These are phyloP conservation scores for Hycleus cichorii DNA, from an alignment of 1,140 invertebrate genomes.

Conservation along the genomic window DNA sequence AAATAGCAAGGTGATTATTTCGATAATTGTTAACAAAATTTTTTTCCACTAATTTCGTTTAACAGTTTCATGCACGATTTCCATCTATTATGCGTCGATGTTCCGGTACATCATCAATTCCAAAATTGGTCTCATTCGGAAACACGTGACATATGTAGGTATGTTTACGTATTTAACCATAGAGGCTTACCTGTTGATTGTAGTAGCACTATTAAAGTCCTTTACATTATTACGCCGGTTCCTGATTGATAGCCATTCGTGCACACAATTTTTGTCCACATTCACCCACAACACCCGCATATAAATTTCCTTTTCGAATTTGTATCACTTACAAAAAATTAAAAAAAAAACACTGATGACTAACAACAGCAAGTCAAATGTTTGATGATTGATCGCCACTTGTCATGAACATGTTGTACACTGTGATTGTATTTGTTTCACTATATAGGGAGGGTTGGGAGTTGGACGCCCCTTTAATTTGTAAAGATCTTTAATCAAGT, in stretches of 20 bases:
- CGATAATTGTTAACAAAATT: background rate
- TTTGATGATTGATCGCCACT: too few relatives aligned
- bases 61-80: background rate
- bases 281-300: too few relatives aligned
- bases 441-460: too few relatives aligned
- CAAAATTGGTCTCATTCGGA: conserved; percentile 5
- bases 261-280: too few relatives aligned
- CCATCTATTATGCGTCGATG: background rate
- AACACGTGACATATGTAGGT: conserved; percentile 6
- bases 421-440: too few relatives aligned
- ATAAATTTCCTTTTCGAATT: too few relatives aligned
- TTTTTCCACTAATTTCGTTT: background rate
- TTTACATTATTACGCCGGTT: background rate
- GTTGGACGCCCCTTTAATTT: too few relatives aligned
- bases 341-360: too few relatives aligned
- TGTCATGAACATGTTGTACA: too few relatives aligned
- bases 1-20: background rate
- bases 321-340: too few relatives aligned
- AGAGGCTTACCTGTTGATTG: conserved; percentile 19
- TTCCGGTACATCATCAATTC: conserved; percentile 1
- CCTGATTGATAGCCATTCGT: background rate
- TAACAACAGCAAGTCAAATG: too few relatives aligned
- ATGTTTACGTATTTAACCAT: conserved; percentile 6
- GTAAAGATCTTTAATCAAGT: background rate
- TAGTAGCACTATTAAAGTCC: conserved; percentile 1